Evolutionary conservation across 2,888 invertebrate genomes (phyloP).

Genomic region (Encarsia formosa): DNA sequence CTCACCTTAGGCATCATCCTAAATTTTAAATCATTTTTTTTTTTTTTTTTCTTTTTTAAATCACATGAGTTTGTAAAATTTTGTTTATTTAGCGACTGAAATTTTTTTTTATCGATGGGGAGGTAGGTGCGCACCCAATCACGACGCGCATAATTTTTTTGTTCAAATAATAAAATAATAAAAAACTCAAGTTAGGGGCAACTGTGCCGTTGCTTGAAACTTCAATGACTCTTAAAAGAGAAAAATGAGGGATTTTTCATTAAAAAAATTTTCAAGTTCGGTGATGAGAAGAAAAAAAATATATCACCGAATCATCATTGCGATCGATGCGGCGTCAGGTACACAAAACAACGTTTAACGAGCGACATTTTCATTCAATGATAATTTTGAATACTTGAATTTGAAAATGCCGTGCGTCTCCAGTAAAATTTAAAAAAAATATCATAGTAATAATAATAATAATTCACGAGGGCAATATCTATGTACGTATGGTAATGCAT

Average conservation of each 20-base stretch:
- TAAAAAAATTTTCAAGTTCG: constrained; percentile 4
- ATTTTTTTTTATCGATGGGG: constrained; percentile 17
- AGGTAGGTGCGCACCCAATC: constrained; percentile 48
- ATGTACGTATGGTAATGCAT: constrained; percentile 29
- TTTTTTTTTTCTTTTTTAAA: not conserved
- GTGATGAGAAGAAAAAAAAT: constrained; percentile 25
- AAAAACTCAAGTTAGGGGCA: constrained; percentile 29
- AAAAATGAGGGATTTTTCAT: too few species aligned
- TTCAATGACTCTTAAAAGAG: too few species aligned
- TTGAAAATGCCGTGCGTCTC: constrained; percentile 20
- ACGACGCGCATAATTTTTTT: constrained; percentile 29
- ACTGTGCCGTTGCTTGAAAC: constrained; percentile 30
- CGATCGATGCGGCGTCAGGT: constrained; percentile 42
- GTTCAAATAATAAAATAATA: not conserved
- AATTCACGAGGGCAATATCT: constrained; percentile 23
- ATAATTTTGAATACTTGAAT: not conserved
- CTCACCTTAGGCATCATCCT: constrained; percentile 19
- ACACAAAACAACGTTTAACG: constrained; percentile 38
- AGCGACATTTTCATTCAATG: constrained; percentile 24
- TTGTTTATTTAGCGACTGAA: not conserved
- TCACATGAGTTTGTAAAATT: not conserved
- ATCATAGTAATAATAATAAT: constrained; percentile 29
- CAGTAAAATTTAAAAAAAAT: constrained; percentile 26
- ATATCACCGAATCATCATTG: constrained; percentile 29
- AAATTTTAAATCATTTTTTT: not conserved